Base-by-base conservation (phyloP, 2,113 vertebrate genomes). In the Nycticebus coucang region DNA sequence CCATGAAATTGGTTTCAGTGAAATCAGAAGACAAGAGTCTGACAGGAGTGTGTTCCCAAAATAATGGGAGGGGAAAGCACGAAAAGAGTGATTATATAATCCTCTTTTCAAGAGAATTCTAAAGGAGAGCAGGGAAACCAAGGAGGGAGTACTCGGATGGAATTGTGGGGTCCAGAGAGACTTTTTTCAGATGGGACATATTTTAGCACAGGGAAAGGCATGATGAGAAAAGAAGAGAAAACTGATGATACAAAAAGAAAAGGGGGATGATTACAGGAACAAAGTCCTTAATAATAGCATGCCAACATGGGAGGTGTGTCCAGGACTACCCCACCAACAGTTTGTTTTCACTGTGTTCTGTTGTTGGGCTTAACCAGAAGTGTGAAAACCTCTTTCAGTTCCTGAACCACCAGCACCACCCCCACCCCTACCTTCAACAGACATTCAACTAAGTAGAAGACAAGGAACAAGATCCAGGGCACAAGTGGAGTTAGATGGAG, bases 91-190 rank as follows among this genome's bases (percentile, higher is more conserved):
- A 84, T 71, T 62, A 83, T 3, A 57, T n/a, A 79, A 72, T 79
- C 83, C 53, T 80, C 57, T 87, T 81, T 55, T 21, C n/a, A 97
- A 92, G 74, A 91, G 10, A 64, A 86, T n/a, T 75, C n/a, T 74
- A 7, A 53, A 87, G 9, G 55, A 87, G 59, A 69, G 17, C 62
- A 79, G 59, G 69, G 57, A 83, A 90, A 69, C 53, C 30, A 37
- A 15, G 0, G 8, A n/a, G 1, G 28, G 18, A 33, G 14, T 24
- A n/a, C 13, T 37, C 19, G 37, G 8, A 72, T 66, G 78, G 28
- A 57, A 87, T 41, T 71, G 30, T 66, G 57, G 19, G 45, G 37
- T 87, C 80, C 62, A 0, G 1, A 55, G 50, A 93, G 59, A 78
- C 21, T 30, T 59, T 90, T 35, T 66, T 72, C 50, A 50, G 14